Evolutionary conservation across 1,140 invertebrate genomes (phyloP).

Genomic region (Pseudobourletiella spinata): DNA sequence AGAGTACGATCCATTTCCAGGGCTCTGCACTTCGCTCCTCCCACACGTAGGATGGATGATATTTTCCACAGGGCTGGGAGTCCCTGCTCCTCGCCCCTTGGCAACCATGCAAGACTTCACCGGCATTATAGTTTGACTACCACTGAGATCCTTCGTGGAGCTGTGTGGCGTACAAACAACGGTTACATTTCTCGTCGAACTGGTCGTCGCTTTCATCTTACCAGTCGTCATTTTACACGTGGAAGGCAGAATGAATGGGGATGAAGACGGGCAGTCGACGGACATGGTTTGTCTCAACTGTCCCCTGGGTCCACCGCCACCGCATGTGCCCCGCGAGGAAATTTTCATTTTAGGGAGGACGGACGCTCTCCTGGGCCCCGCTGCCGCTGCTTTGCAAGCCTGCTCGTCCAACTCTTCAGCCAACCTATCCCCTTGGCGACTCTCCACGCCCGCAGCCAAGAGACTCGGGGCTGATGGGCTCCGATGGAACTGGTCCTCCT

Average conservation of each 20-base stretch:
- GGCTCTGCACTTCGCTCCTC: no score
- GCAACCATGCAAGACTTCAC: background rate
- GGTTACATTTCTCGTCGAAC: background rate
- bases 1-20: no score
- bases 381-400: slow-evolving; percentile 8
- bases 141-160: background rate
- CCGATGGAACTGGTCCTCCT: slow-evolving; percentile 29
- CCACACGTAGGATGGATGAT: no score
- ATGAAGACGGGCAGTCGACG: slow-evolving; percentile 26
- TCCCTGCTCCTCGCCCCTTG: slow-evolving; percentile 3
- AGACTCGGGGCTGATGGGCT: slow-evolving; percentile 33
- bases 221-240: background rate
- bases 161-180: background rate
- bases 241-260: slow-evolving; percentile 7
- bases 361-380: slow-evolving; percentile 14
- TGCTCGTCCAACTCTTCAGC: no score
- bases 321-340: no score
- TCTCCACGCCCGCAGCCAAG: background rate
- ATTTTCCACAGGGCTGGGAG: no score
- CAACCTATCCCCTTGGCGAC: no score
- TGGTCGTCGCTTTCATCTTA: background rate
- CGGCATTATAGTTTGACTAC: background rate
- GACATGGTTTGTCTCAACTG: slow-evolving; percentile 27
- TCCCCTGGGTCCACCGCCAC: no score
- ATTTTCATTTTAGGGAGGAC: slow-evolving; percentile 22